A percentile compares a stretch with the other conserved stretches of the same genome.
phyloP scores from a whole-genome alignment of 1,140 invertebrate genomes.

The Drosophila suzukii region DNA sequence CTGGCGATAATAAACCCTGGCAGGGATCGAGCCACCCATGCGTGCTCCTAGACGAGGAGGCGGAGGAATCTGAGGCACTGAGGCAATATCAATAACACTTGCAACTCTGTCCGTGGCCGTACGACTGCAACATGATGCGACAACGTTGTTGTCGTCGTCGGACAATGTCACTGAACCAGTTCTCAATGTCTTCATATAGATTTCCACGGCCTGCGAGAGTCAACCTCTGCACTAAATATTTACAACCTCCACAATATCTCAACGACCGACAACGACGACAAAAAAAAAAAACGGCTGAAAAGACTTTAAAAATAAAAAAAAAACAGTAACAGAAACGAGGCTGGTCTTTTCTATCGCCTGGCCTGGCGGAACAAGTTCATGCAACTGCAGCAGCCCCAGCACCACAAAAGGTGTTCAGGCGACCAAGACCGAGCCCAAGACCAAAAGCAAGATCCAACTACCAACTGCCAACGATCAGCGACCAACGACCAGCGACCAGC shows the following conservation, averaged over 20 bases:
- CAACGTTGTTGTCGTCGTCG: conserved; percentile 44
- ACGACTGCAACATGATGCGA: conserved; percentile 77
- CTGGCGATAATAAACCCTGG: conserved; percentile 75
- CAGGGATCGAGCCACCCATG: conserved; percentile 70
- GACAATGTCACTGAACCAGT: conserved; percentile 83
- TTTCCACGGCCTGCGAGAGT: conserved; percentile 47
- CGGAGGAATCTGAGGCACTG: neutral
- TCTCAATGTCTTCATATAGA: conserved; percentile 81
- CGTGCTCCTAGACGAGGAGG: conserved; percentile 45
- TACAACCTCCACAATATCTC: conserved; percentile 83
- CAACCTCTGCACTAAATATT: conserved; percentile 83
- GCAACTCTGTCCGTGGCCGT: conserved; percentile 57
- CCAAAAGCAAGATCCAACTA: conserved; percentile 7
- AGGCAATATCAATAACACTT: conserved; percentile 82
- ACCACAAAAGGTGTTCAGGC: conserved; percentile 62
- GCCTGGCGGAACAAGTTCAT: conserved; percentile 78
- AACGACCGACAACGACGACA: conserved; percentile 59
- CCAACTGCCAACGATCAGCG: conserved; percentile 20
- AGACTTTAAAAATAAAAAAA: neutral
- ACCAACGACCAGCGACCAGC: conserved; percentile 26
- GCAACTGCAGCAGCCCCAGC: conserved; percentile 52
- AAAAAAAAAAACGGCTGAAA: conserved; percentile 4
- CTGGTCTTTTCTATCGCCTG: conserved; percentile 67
- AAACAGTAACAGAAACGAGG: conserved; percentile 28
- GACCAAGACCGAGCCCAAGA: conserved; percentile 53